Evolutionary conservation across 2,113 vertebrate species (phyloP), one percentile per base, ranked within the genome.

Genomic region (Eolophus roseicapilla): DNA sequence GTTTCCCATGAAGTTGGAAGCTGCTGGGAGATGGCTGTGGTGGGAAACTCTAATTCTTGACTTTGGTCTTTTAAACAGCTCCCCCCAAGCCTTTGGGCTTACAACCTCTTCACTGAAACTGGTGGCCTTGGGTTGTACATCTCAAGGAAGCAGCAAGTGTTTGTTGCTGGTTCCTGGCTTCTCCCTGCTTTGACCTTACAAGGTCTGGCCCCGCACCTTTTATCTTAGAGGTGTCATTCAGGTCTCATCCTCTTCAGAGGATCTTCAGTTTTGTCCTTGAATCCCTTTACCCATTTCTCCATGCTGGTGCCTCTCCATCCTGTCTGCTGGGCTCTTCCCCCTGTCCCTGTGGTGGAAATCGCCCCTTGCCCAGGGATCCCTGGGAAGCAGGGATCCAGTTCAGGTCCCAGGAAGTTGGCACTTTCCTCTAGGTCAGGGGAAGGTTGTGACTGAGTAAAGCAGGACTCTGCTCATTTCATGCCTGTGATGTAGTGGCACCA

Each of bases 251-350:
- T 59, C 55, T 70, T 62, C 2, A 4, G 25, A 76, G 18, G 13
- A 53, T 29, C 74, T 44, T 75, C 0, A 0, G 0, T 21, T 64
- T 75, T 53, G 64, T 39, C 37, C 33, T 52, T 1, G 0, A 7
- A 33, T 29, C 57, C 28, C 25, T 37, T 53, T 43, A 39, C n/a
- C 64, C 1, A 0, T 63, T 49, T 19, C 31, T 67, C 11, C 47
- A 82, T 87, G 49, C 63, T 21, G 39, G 35, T 78, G 52, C 16
- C 12, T 46, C 20, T 59, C 29, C 52, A 12, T 28, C 60, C 67
- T 70, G 18, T 6, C 13, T 35, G 53, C 20, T 69, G 73, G 49
- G 13, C 46, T 68, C 3, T 0, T 43, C 52, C 67, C 43, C 11
- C 23, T 43, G 43, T 46, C 12, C 28, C 35, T 8, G 1, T 1